Conservation (phyloP, 2,888 invertebrate genomes). For the Eristalinus aeneus region DNA sequence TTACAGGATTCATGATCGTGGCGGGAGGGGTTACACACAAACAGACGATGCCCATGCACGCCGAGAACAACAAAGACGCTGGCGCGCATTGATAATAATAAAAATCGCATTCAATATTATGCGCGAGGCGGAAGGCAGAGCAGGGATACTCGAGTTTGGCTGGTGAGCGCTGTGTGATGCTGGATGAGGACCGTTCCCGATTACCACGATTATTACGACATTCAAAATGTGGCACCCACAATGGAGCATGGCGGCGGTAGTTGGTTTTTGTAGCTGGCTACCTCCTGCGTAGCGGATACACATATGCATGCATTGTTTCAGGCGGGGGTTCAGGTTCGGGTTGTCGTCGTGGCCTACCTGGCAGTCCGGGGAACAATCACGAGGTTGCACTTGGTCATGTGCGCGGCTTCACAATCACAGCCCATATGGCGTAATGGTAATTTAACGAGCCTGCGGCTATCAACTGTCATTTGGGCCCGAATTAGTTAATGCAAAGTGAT, state of each 20-base stretch:
- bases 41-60: constrained; percentile 31
- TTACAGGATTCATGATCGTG: constrained; percentile 50
- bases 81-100: constrained; percentile 65
- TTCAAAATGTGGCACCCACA: constrained; percentile 70
- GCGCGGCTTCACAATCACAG: constrained; percentile 36
- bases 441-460: constrained; percentile 56
- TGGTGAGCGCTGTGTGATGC: constrained; percentile 6
- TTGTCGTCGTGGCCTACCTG: constrained; percentile 57
- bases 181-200: constrained; percentile 54
- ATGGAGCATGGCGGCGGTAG: constrained; percentile 16
- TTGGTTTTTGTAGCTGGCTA: constrained; percentile 5
- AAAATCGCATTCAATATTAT: constrained; percentile 68
- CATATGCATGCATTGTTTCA: constrained; percentile 13
- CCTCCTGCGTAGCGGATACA: constrained; percentile 63
- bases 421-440: constrained; percentile 55
- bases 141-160: constrained; percentile 20
- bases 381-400: constrained; percentile 37
- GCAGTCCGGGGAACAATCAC: constrained; percentile 53
- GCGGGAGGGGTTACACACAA: neutral
- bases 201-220: constrained; percentile 70
- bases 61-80: constrained; percentile 48
- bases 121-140: constrained; percentile 59
- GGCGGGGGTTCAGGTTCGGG: constrained; percentile 8
- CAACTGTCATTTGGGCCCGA: constrained; percentile 37
- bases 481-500: constrained; percentile 35